phyloP scores from a whole-genome alignment of 1,140 invertebrate species.

The Monochamus saltuarius region DNA sequence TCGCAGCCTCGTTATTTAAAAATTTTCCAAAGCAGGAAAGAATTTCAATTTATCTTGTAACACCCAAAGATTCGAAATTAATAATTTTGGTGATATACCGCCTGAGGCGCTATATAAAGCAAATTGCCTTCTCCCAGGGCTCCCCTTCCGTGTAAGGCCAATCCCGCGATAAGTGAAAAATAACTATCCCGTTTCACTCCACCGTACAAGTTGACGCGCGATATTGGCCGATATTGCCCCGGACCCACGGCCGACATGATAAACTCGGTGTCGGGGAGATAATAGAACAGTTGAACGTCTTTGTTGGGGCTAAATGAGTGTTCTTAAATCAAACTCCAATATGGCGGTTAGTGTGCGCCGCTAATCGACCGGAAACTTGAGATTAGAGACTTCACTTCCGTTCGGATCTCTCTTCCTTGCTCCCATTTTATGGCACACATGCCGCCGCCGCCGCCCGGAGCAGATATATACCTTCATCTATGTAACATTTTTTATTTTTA shows the following conservation, averaged over 20 bases:
- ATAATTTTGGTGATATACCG: too few relatives aligned
- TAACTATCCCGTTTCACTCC: constrained; percentile 33
- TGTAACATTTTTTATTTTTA: too few relatives aligned
- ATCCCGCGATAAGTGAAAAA: constrained; percentile 27
- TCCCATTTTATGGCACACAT: neutral
- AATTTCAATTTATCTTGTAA: too few relatives aligned
- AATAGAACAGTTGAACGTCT: constrained; percentile 51
- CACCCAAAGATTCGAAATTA: too few relatives aligned
- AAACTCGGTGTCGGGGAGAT: constrained; percentile 49
- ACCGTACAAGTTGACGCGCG: constrained; percentile 36
- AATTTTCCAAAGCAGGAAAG: too few relatives aligned
- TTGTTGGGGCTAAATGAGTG: constrained; percentile 50
- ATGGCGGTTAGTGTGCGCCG: constrained; percentile 46
- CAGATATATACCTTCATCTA: constrained; percentile 7
- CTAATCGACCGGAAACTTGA: constrained; percentile 51
- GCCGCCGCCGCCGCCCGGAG: neutral
- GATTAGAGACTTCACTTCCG: constrained; percentile 46
- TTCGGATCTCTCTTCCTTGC: constrained; percentile 12
- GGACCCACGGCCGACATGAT: constrained; percentile 33
- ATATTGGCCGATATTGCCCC: constrained; percentile 43
- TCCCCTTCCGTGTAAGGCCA: too few relatives aligned
- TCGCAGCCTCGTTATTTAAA: too few relatives aligned
- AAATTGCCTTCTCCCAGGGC: too few relatives aligned
- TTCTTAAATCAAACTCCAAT: constrained; percentile 53
- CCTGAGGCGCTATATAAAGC: too few relatives aligned